Evolutionary conservation across 1,140 invertebrate genomes (phyloP).

Genomic region (Drosophila jambulina): DNA sequence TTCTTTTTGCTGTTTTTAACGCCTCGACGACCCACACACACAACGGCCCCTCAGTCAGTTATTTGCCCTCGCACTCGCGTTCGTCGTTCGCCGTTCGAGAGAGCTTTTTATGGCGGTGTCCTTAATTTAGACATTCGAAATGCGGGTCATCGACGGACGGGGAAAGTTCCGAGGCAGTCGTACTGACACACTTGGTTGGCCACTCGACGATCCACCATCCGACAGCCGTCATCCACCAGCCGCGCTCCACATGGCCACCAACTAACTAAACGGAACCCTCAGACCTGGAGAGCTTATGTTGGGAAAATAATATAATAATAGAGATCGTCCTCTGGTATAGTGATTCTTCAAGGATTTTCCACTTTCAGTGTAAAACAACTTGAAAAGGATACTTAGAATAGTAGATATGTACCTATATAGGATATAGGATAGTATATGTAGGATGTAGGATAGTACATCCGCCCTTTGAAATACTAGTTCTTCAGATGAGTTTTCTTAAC

Average conservation of each 20-base stretch:
- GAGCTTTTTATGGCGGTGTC: conserved; percentile 79
- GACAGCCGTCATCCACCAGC: conserved; percentile 2
- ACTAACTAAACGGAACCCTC: conserved; percentile 13
- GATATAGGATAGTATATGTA: no score
- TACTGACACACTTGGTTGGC: conserved; percentile 44
- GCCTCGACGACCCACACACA: conserved; percentile 72
- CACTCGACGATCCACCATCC: conserved; percentile 33
- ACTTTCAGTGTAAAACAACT: no score
- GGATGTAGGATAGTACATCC: no score
- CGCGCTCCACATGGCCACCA: conserved; percentile 25
- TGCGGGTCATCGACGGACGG: conserved; percentile 68
- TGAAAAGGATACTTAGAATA: no score
- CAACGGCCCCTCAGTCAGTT: conserved; percentile 25
- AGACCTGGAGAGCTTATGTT: neutral
- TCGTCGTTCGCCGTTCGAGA: conserved; percentile 7
- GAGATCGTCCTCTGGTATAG: neutral
- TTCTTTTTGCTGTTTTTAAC: conserved; percentile 58
- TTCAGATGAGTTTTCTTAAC: no score
- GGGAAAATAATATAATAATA: neutral
- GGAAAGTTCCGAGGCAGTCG: conserved; percentile 45
- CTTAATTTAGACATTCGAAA: conserved; percentile 80
- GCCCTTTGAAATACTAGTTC: no score
- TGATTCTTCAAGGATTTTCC: neutral
- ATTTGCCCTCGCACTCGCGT: conserved; percentile 35
- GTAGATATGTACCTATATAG: no score